These are phyloP conservation scores for Gambusia holbrooki DNA, from an alignment of 2,113 vertebrate species.

Conservation along the genomic window DNA sequence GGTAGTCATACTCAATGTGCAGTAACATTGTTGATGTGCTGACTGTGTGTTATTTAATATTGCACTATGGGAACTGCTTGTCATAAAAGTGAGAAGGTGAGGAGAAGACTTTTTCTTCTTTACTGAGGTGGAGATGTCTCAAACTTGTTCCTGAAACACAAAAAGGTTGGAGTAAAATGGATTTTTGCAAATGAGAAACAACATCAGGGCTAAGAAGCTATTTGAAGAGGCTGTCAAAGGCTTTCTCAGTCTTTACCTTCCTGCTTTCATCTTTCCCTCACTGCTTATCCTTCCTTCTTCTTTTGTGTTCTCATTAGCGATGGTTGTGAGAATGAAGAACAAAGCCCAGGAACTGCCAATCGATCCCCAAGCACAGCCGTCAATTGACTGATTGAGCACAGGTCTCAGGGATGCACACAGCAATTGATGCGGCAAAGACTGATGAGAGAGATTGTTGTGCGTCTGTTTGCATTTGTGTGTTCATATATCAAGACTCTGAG, in stretches of 20 bases:
- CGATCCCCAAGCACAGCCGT: slow-evolving; percentile 64
- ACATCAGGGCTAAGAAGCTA: slow-evolving; percentile 62
- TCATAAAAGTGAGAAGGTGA: slow-evolving; percentile 21
- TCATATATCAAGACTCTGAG: slow-evolving; percentile 32
- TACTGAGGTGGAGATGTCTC: slow-evolving; percentile 15
- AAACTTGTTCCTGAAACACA: slow-evolving; percentile 25
- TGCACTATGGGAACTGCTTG: slow-evolving; percentile 23
- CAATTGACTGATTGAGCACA: slow-evolving; percentile 68
- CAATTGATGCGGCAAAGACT: slow-evolving; percentile 60
- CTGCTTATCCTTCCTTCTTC: slow-evolving; percentile 48
- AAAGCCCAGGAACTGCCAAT: slow-evolving; percentile 69
- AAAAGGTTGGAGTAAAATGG: slow-evolving; percentile 51
- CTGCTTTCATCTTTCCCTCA: slow-evolving; percentile 69
- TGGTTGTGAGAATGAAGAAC: slow-evolving; percentile 69
- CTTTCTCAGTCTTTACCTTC: slow-evolving; percentile 52
- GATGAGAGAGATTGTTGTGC: slow-evolving; percentile 60
- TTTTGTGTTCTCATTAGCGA: slow-evolving; percentile 66
- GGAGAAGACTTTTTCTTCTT: not conserved
- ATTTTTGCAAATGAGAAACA: slow-evolving; percentile 67
- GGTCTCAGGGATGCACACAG: slow-evolving; percentile 56
- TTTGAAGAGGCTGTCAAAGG: slow-evolving; percentile 74
- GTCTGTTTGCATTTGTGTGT: slow-evolving; percentile 34
- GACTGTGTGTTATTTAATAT: slow-evolving; percentile 42
- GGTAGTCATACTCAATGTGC: not conserved
- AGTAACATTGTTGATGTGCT: slow-evolving; percentile 14